Percentiles rank a stretch among this genome's conserved stretches.
Evolutionary conservation across 2,797 vertebrate species (phyloP).

Genomic region (Onychomys leucogaster): DNA sequence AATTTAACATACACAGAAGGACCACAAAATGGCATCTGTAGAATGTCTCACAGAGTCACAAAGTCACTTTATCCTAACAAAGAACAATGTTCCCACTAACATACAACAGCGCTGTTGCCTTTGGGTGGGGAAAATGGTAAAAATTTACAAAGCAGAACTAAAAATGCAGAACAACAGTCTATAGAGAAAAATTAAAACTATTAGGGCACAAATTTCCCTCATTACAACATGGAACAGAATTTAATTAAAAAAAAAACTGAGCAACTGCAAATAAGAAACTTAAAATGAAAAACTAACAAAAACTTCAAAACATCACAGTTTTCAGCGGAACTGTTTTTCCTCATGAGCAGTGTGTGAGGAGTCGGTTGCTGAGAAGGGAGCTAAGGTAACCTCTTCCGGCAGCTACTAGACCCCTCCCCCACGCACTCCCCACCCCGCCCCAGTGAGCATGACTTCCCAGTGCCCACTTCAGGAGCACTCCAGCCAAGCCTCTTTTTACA

Average conservation of each 20-base stretch:
- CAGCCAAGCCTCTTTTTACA: background rate
- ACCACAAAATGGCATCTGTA: slow-evolving; percentile 76
- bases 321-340: background rate
- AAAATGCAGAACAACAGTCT: slow-evolving; percentile 33
- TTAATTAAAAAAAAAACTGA: slow-evolving; percentile 21
- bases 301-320: slow-evolving; percentile 12
- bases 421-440: too few relatives aligned
- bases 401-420: background rate
- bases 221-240: background rate
- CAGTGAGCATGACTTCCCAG: background rate
- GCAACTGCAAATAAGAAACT: slow-evolving; percentile 48
- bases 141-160: slow-evolving; percentile 77
- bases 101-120: slow-evolving; percentile 70
- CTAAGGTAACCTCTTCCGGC: background rate
- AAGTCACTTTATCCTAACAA: slow-evolving; percentile 82
- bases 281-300: slow-evolving; percentile 37
- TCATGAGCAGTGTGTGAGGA: background rate
- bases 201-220: slow-evolving; percentile 35
- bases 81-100: slow-evolving; percentile 81
- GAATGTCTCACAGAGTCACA: slow-evolving; percentile 82
- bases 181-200: slow-evolving; percentile 63
- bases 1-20: slow-evolving; percentile 67
- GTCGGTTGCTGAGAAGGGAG: background rate
- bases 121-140: slow-evolving; percentile 33
- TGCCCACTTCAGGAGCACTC: background rate